Percentiles rank a stretch among this genome's conserved stretches.
phyloP scores from a whole-genome alignment of 1,140 invertebrate species.

The Drosophila saltans region DNA sequence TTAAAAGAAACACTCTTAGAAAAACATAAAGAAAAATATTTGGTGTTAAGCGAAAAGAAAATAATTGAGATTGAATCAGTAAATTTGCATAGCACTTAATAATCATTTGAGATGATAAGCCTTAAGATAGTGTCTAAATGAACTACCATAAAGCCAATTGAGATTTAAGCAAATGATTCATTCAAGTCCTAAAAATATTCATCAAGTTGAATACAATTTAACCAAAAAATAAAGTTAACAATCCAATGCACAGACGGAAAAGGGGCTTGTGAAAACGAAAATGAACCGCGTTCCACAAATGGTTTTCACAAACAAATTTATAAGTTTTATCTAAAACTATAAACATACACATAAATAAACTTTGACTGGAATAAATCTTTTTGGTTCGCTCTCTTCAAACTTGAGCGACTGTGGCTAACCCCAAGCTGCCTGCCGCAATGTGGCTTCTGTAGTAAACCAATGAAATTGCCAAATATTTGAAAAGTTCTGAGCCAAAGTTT shows the following conservation, averaged over 20 bases:
- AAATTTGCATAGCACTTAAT: slow-evolving; percentile 28
- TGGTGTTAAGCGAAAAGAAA: slow-evolving; percentile 48
- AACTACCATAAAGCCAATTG: neutral
- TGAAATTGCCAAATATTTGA: slow-evolving; percentile 76
- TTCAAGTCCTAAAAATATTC: slow-evolving; percentile 19
- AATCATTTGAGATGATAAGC: slow-evolving; percentile 2
- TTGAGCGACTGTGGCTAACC: slow-evolving; percentile 59
- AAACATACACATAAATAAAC: slow-evolving; percentile 20
- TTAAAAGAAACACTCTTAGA: slow-evolving; percentile 10
- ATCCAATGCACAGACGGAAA: slow-evolving; percentile 14
- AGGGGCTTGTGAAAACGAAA: slow-evolving; percentile 17
- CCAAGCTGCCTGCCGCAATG: slow-evolving; percentile 59
- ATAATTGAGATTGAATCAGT: neutral
- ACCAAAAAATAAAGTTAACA: neutral
- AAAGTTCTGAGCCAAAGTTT: slow-evolving; percentile 57
- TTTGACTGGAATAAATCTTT: slow-evolving; percentile 20
- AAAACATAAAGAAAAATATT: slow-evolving; percentile 46
- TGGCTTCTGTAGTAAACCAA: slow-evolving; percentile 40
- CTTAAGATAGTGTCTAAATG: neutral
- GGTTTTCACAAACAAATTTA: slow-evolving; percentile 17
- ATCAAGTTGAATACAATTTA: neutral
- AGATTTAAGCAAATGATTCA: slow-evolving; percentile 17
- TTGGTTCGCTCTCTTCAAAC: slow-evolving; percentile 18
- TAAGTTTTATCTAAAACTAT: slow-evolving; percentile 35
- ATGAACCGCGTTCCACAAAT: slow-evolving; percentile 17